Evolutionary conservation across 2,113 vertebrate species (phyloP).

Genomic region (Gorsachius goisagi): DNA sequence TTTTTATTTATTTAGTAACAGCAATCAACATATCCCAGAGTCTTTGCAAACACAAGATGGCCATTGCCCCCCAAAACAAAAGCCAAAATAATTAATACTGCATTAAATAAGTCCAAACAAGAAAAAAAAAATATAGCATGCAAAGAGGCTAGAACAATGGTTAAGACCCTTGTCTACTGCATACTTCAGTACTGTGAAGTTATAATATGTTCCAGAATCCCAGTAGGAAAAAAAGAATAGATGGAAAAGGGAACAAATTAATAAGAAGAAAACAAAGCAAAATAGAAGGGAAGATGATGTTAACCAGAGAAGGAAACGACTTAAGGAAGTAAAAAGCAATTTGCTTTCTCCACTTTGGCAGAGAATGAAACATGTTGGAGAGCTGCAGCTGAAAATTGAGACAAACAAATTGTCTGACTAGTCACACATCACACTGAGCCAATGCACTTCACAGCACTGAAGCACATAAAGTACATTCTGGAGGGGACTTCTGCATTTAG

Average conservation of each 20-base stretch:
- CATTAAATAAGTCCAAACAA: not conserved
- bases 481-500: not conserved
- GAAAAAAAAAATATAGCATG: not conserved
- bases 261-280: not conserved
- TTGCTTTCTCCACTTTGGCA: not conserved
- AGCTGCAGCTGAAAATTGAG: not conserved
- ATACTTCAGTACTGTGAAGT: not conserved
- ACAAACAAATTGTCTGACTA: not conserved
- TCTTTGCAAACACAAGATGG: not conserved
- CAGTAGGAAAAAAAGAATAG: not conserved
- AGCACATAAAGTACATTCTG: not conserved
- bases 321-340: conserved; percentile 12
- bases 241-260: not conserved
- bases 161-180: not conserved
- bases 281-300: not conserved
- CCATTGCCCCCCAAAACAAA: not conserved
- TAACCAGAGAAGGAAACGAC: not conserved
- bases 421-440: not conserved
- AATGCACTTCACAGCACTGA: not conserved
- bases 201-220: not conserved
- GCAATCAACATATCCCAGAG: not conserved
- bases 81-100: not conserved
- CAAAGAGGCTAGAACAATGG: not conserved
- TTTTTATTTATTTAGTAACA: not conserved
- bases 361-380: not conserved